Evolutionary conservation across 1,140 invertebrate genomes (phyloP).

Genomic region (Eupeodes corollae): DNA sequence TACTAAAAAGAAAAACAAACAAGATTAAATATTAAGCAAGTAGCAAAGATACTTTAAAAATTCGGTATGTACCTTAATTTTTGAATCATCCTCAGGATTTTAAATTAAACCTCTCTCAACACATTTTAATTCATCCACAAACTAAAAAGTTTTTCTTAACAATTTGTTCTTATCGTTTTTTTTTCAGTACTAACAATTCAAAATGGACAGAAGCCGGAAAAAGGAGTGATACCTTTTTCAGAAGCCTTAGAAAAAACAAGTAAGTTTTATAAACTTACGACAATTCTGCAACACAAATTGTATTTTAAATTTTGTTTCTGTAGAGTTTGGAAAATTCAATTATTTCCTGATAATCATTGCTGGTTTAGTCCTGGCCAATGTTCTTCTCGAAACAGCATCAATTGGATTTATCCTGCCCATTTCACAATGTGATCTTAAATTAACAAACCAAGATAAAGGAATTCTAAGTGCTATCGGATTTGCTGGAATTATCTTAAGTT

Average conservation of each 20-base stretch:
- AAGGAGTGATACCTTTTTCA: constrained; percentile 7
- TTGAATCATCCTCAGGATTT: too few relatives aligned
- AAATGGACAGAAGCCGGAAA: too few relatives aligned
- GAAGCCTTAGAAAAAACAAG: constrained; percentile 8
- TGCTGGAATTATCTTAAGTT: constrained; percentile 46
- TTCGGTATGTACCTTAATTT: too few relatives aligned
- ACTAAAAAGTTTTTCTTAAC: too few relatives aligned
- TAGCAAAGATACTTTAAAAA: too few relatives aligned
- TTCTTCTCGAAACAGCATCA: constrained; percentile 47
- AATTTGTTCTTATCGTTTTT: too few relatives aligned
- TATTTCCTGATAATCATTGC: constrained; percentile 44
- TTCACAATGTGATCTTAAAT: constrained; percentile 52
- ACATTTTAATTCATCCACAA: too few relatives aligned
- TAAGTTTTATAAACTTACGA: constrained; percentile 2
- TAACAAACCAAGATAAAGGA: constrained; percentile 48
- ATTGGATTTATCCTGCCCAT: constrained; percentile 54
- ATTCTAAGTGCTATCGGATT: constrained; percentile 34
- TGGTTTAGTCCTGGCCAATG: constrained; percentile 42
- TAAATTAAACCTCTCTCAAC: too few relatives aligned
- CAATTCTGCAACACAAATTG: background rate
- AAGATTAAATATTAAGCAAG: too few relatives aligned
- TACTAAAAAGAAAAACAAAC: too few relatives aligned
- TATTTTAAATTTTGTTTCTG: background rate
- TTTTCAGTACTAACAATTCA: too few relatives aligned
- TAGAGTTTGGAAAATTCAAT: constrained; percentile 50